Base-by-base conservation (phyloP, 2,888 invertebrate species). In the Petrolisthes cinctipes region DNA sequence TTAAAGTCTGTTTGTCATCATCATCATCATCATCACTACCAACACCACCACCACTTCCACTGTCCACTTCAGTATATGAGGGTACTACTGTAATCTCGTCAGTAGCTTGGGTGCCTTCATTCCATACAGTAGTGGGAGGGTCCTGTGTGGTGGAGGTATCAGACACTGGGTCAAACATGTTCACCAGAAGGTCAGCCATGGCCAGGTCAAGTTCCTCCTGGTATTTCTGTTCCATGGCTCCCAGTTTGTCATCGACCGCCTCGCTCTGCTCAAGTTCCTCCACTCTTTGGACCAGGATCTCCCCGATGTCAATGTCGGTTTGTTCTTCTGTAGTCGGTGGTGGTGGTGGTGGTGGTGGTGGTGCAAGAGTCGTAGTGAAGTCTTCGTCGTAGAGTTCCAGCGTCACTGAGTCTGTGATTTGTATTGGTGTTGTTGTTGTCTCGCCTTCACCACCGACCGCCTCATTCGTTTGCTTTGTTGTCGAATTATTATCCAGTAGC, bases 131-230 rank as follows among this genome's bases (percentile, higher is more conserved):
- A 37, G 37, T 37, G 37, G 37, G 37, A 37, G 54, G 37, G 6
- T 73, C 54, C 0, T 7, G 0, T 20, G 37, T 73, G 54, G 53
- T 54, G 54, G 71, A 4, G 9, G n/a, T 17, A 23, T 76, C 76
- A 57, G 37, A 37, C 37, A 61, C 57, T 14, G 53, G 53, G 79
- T 51, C 53, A 85, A 79, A 85, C 54, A 85, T 51, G 23, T 2
- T 85, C 20, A n/a, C 78, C 51, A 86, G 23, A 9, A 86, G 79
- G 57, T 86, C 83, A n/a, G 73, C 79, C 86, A 86, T 86, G 5
- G 80, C 86, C 57, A 23, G 17, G 4, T 83, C 78, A 51, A 86
- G 86, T 9, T 79, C 86, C 17, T 37, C 57, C 17, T 86, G 86
- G 20, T 81, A 75, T 17, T 86, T 17, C 53, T 86, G 14, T 61